Evolutionary conservation across 2,888 invertebrate genomes (phyloP), one percentile per base, ranked within the genome.

Genomic region (Polydrusus cervinus): DNA sequence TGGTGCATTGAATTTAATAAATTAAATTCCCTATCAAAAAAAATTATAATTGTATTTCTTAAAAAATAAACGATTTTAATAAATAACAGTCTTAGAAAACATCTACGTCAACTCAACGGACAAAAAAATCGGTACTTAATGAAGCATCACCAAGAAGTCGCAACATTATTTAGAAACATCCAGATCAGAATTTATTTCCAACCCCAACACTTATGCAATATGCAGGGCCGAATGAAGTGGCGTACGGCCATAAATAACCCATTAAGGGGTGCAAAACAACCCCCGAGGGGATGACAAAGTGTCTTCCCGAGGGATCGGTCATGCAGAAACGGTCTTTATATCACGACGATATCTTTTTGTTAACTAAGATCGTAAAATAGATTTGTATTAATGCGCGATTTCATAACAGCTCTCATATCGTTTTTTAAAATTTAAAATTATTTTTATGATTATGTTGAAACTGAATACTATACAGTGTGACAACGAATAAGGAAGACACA

Each of bases 301-400:
- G 72, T 74, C 77, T 71, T 77, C 74, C 77, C 74, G 55, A 68
- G 71, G 71, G 77, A 77, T 69, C 77, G 74, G 70, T 77, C 77
- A 75, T 71, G 77, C 74, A 67, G 77, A 77, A 77, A 77, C 65
- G 68, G 64, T 62, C 57, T 53, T 40, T 38, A 62, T 67, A 67
- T 66, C 57, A 61, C 67, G 67, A 51, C 73, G 73, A 73, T 73
- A 73, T 70, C 70, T 74, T 74, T 74, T 74, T 74, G 74, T 74
- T 70, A 65, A 57, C 51, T 45, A 64, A 67, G 60, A 62, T 71
- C 75, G 71, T 75, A 64, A 75, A 75, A 49, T 68, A 64, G 71
- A 71, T 71, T 71, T 75, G 71, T 71, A 71, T 71, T 66, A 66
- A 64, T 51, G 43, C 47, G 18, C 18, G 55, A 69, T 74, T 55